Base-by-base conservation (phyloP, 1,140 invertebrate species). In the Calliphora vicina region DNA sequence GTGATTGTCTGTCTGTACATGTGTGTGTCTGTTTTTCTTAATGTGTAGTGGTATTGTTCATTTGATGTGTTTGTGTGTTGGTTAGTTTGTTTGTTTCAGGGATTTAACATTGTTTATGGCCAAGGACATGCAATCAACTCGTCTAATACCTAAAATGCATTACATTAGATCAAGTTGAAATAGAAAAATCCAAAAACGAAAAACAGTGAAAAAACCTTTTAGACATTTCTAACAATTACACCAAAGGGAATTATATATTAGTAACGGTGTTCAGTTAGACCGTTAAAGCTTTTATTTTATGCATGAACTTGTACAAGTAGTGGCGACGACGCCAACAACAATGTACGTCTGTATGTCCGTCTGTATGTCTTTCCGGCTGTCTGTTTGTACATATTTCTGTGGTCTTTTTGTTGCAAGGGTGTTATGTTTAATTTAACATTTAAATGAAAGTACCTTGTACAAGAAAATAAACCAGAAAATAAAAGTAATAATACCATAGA, bases 81-180 rank as follows among this genome's bases (percentile, higher is more conserved):
- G 29, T 35, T 35, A 35, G 29, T 57, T 57, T 57, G 50, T 17
- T n/a, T 57, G 23, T 67, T 23, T 67, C 61, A 8, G 23, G 61
- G 61, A 67, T 67, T 67, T 67, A 67, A 12, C 61, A 67, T 9
- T 67, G 61, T 67, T 67, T 67, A 67, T 67, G 20, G 61, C 61
- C 61, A 67, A 67, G 61, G 61, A 67, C 61, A 67, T 67, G 61
- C 61, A 67, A 67, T 67, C n/a, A 67, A 50, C 45, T 50, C 45
- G 45, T n/a, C n/a, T 25, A 67, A 20, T 67, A 20, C 5, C 45
- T 50, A 50, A 57, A 67, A 67, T 67, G 61, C 61, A 67, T 67
- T 67, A 23, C 61, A 67, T 50, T 50, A 50, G 45, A 50, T 50
- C 13, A 50, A 50, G 45, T 17, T 17, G 45, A 50, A 50, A 50